Evolutionary conservation across 2,888 invertebrate genomes (phyloP).

Genomic region (Philaethria dido): DNA sequence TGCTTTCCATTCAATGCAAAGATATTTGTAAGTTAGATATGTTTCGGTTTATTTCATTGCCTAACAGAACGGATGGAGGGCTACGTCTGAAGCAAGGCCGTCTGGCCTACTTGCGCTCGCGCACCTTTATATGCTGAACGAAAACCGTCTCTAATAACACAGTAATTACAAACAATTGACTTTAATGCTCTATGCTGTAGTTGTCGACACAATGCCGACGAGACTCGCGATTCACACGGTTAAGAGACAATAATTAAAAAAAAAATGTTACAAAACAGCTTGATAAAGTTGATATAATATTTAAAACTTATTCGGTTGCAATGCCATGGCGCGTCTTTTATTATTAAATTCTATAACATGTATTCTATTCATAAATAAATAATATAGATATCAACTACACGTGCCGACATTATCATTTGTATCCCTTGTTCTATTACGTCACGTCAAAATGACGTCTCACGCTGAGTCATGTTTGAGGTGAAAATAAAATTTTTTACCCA

Average conservation of each 20-base stretch:
- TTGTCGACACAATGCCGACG: conserved; percentile 39
- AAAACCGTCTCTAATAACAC: conserved; percentile 57
- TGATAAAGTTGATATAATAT: not conserved
- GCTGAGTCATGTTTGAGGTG: conserved; percentile 7
- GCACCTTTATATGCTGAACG: conserved; percentile 71
- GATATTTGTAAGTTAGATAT: conserved; percentile 23
- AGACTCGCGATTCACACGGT: conserved; percentile 36
- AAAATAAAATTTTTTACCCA: conserved; percentile 4
- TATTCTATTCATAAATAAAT: conserved; percentile 31
- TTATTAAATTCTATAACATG: not conserved
- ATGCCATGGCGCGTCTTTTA: not conserved
- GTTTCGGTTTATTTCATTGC: conserved; percentile 41
- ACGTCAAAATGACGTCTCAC: conserved; percentile 31
- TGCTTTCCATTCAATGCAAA: conserved; percentile 26
- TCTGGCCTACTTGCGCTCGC: conserved; percentile 70
- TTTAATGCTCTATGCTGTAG: conserved; percentile 41
- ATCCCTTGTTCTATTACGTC: conserved; percentile 33
- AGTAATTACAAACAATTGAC: conserved; percentile 50
- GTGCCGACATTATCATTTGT: conserved; percentile 35
- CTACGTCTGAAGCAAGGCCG: conserved; percentile 68
- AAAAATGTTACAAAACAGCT: not conserved
- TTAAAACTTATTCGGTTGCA: not conserved
- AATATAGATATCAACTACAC: conserved; percentile 39
- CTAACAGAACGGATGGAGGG: conserved; percentile 55
- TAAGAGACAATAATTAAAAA: conserved; percentile 32